Evolutionary conservation across 2,797 vertebrate species (phyloP).

Genomic region (Smutsia temminckii): DNA sequence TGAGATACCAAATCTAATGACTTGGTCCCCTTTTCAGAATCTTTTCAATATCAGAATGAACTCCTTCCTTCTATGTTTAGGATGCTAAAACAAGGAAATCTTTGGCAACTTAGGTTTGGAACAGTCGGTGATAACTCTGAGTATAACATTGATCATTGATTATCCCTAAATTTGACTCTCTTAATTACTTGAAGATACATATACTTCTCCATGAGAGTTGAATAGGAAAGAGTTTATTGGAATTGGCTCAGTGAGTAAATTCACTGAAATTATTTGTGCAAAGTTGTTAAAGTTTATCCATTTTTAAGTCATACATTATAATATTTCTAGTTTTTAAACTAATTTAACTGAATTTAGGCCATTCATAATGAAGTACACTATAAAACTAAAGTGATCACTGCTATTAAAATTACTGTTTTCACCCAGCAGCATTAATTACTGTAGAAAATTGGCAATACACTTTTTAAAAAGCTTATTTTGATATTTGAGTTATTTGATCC

Average conservation of each 20-base stretch:
- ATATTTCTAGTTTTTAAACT: conserved; percentile 46
- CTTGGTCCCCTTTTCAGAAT: conserved; percentile 68
- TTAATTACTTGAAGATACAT: background rate
- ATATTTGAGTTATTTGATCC: conserved; percentile 50
- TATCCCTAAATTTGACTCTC: conserved; percentile 58
- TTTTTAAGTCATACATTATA: conserved; percentile 42
- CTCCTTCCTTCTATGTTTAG: conserved; percentile 78
- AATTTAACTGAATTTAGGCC: conserved; percentile 65
- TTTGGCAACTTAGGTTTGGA: conserved; percentile 54
- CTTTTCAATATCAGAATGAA: conserved; percentile 75
- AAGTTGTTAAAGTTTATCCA: conserved; percentile 67
- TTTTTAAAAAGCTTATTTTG: conserved; percentile 57
- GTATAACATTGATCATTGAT: conserved; percentile 60
- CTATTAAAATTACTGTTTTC: conserved; percentile 57
- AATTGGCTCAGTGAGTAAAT: conserved; percentile 47
- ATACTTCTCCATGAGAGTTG: conserved; percentile 22
- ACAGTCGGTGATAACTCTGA: conserved; percentile 59
- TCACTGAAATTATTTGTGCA: conserved; percentile 49
- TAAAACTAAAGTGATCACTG: conserved; percentile 57
- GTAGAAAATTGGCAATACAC: conserved; percentile 28
- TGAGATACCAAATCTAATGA: conserved; percentile 81
- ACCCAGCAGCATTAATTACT: conserved; percentile 31
- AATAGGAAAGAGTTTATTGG: conserved; percentile 63
- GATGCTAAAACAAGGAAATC: conserved; percentile 79
- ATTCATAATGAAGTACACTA: conserved; percentile 53